A percentile compares a stretch with the other conserved stretches of the same genome.
These are phyloP conservation scores for Drosophila recens DNA, from an alignment of 2,888 invertebrate species.

Conservation along the genomic window DNA sequence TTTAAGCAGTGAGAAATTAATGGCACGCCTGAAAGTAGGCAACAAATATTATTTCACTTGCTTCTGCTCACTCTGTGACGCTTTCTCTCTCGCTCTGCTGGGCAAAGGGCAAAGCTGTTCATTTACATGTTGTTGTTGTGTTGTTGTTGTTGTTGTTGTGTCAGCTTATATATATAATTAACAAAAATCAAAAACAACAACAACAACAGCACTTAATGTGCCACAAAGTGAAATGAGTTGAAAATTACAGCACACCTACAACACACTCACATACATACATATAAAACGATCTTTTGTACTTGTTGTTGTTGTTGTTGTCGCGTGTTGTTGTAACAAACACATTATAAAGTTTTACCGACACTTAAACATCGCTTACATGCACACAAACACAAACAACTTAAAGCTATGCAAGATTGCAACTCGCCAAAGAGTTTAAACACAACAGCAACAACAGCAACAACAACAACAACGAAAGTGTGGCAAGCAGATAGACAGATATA, in stretches of 20 bases:
- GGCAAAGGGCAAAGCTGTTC: neutral
- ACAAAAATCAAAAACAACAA: conserved; percentile 59
- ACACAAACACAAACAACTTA: conserved; percentile 47
- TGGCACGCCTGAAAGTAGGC: conserved; percentile 65
- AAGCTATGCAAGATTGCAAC: conserved; percentile 56
- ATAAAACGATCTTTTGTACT: neutral
- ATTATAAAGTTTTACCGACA: conserved; percentile 74
- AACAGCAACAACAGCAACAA: conserved; percentile 30
- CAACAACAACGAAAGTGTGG: conserved; percentile 16
- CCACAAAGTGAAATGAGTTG: conserved; percentile 63
- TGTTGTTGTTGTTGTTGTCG: conserved; percentile 26
- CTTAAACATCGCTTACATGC: conserved; percentile 64
- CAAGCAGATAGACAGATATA: conserved; percentile 6
- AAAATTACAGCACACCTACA: conserved; percentile 54
- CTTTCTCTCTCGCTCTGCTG: neutral
- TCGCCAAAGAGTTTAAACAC: conserved; percentile 42
- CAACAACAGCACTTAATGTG: conserved; percentile 54
- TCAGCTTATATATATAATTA: conserved; percentile 61
- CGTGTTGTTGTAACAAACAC: conserved; percentile 67
- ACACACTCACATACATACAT: conserved; percentile 2
- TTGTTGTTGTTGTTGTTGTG: conserved; percentile 16
- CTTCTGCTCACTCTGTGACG: neutral
- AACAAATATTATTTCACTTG: conserved; percentile 21
- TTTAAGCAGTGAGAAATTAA: conserved; percentile 72
- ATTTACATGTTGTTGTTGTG: neutral